Evolutionary conservation across 1,140 invertebrate species (phyloP).

Genomic region (Dinothrombium tinctorium): DNA sequence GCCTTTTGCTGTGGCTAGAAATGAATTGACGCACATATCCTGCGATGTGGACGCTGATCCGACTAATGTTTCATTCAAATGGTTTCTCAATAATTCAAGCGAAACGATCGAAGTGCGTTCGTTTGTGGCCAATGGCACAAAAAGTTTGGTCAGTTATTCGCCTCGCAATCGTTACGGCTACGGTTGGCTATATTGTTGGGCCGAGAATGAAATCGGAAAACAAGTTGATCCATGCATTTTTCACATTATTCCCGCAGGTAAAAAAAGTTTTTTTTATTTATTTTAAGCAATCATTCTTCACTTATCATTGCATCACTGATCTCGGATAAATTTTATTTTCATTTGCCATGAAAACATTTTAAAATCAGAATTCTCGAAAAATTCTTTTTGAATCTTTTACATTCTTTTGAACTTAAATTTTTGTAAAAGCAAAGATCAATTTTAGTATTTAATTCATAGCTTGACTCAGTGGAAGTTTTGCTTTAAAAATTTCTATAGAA

Average conservation of each 20-base stretch:
- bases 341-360: too few relatives aligned
- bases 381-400: too few relatives aligned
- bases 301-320: too few relatives aligned
- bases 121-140: slow-evolving; percentile 4
- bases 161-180: slow-evolving; percentile 16
- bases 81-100: slow-evolving; percentile 25
- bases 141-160: neutral
- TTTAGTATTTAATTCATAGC: too few relatives aligned
- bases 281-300: neutral
- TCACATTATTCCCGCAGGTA: slow-evolving; percentile 14
- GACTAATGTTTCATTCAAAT: slow-evolving; percentile 15
- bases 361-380: too few relatives aligned
- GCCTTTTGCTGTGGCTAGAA: slow-evolving; percentile 44
- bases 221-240: slow-evolving; percentile 17
- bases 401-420: too few relatives aligned
- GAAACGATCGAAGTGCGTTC: slow-evolving; percentile 35
- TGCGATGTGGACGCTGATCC: slow-evolving; percentile 69
- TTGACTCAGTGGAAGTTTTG: too few relatives aligned
- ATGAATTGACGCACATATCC: slow-evolving; percentile 52
- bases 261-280: neutral
- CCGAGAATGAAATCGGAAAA: slow-evolving; percentile 16
- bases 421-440: too few relatives aligned
- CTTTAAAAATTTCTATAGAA: too few relatives aligned
- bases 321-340: too few relatives aligned
- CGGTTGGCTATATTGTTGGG: slow-evolving; percentile 16